Evolutionary conservation across 2,797 vertebrate genomes (phyloP).

Genomic region (Poecilia wingei): DNA sequence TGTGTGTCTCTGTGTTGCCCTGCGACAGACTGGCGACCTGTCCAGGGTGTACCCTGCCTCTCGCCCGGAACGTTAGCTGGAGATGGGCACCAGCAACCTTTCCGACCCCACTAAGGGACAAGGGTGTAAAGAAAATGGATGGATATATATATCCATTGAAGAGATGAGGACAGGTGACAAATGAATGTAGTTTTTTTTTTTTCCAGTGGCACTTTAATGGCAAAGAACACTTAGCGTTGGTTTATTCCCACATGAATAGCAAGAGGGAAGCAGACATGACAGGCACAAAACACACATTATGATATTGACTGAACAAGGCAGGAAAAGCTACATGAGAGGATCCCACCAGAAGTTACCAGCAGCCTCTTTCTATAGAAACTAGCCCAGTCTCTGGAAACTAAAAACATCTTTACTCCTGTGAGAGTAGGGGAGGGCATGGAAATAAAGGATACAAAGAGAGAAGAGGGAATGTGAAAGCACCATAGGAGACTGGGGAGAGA

Average conservation of each 20-base stretch:
- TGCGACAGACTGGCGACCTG: no score
- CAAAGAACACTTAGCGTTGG: conserved; percentile 43
- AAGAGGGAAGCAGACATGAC: conserved; percentile 33
- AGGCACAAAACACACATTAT: conserved; percentile 27
- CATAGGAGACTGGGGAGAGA: conserved; percentile 14
- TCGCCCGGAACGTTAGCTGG: no score
- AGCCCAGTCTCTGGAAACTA: conserved; percentile 49
- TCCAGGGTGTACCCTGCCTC: no score
- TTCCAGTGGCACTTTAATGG: conserved; percentile 48
- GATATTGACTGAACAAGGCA: conserved; percentile 33
- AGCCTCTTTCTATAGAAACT: conserved; percentile 32
- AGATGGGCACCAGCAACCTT: no score
- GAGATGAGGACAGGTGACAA: conserved; percentile 45
- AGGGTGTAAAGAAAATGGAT: no score
- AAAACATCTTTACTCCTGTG: conserved; percentile 47
- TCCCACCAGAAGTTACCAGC: background rate
- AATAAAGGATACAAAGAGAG: conserved; percentile 27
- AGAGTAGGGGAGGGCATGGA: conserved; percentile 21
- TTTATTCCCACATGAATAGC: conserved; percentile 43
- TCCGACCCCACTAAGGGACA: no score
- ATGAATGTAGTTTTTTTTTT: conserved; percentile 46
- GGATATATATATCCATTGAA: background rate
- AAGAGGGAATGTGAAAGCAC: conserved; percentile 12
- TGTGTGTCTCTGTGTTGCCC: no score
- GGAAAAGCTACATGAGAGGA: conserved; percentile 15